A percentile compares a stretch with the other conserved stretches of the same genome.
phyloP scores from a whole-genome alignment of 1,140 invertebrate species.

The Leptinotarsa lineolata region DNA sequence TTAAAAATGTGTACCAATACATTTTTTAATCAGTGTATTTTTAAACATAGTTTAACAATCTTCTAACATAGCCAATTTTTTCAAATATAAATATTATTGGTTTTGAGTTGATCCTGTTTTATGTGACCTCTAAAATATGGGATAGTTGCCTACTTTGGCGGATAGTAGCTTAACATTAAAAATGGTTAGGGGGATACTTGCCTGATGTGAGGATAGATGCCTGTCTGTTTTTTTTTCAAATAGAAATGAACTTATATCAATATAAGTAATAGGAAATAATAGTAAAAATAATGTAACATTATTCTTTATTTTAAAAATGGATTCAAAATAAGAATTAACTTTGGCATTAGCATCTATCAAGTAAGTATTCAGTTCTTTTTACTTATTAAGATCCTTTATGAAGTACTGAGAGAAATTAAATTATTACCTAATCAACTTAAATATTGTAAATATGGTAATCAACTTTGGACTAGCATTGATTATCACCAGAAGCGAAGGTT shows the following conservation, averaged over 20 bases:
- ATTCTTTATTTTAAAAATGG: neutral
- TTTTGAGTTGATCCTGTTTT: too few relatives aligned
- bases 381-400: too few relatives aligned
- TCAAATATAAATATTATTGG: slow-evolving; percentile 8
- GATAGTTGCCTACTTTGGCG: slow-evolving; percentile 46
- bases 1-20: slow-evolving; percentile 29
- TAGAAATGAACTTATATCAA: neutral
- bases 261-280: neutral
- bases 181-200: slow-evolving; percentile 43
- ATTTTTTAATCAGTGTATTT: slow-evolving; percentile 13
- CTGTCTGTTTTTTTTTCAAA: neutral
- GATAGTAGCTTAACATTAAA: slow-evolving; percentile 44
- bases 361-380: too few relatives aligned
- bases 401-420: too few relatives aligned
- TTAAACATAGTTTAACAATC: slow-evolving; percentile 16
- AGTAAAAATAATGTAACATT: neutral
- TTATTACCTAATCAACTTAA: too few relatives aligned
- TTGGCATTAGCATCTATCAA: too few relatives aligned
- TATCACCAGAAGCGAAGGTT: too few relatives aligned
- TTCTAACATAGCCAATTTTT: slow-evolving; percentile 41
- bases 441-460: too few relatives aligned
- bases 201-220: slow-evolving; percentile 35
- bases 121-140: slow-evolving; percentile 36
- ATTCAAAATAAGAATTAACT: too few relatives aligned
- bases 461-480: too few relatives aligned